A percentile compares a stretch with the other conserved stretches of the same genome.
Evolutionary conservation across 2,888 invertebrate genomes (phyloP).

Genomic region (Tiliacea aurago): DNA sequence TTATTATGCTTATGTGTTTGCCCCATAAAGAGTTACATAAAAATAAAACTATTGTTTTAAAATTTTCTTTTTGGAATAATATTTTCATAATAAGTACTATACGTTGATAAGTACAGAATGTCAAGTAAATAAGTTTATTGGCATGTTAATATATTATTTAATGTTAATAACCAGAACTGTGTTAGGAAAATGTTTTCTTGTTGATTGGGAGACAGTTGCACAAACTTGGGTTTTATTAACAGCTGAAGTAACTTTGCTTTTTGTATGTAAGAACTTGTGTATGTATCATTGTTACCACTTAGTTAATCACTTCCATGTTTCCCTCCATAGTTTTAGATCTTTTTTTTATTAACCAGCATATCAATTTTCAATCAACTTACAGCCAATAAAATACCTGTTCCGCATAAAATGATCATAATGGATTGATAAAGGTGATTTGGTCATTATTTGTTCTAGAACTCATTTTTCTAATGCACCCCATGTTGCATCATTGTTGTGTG

Average conservation of each 20-base stretch:
- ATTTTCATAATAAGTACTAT: constrained; percentile 46
- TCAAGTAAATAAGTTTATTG: constrained; percentile 10
- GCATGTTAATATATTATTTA: constrained; percentile 4
- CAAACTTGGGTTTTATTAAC: constrained; percentile 9
- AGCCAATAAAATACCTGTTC: not conserved
- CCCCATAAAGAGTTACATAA: constrained; percentile 1
- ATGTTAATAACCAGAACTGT: constrained; percentile 3
- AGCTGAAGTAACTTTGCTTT: not conserved
- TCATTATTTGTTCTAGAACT: constrained; percentile 10
- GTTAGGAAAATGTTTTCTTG: constrained; percentile 2
- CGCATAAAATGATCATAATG: not conserved
- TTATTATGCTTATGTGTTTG: constrained; percentile 43
- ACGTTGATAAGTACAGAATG: constrained; percentile 35
- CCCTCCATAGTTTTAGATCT: constrained; percentile 17
- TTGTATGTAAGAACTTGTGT: constrained; percentile 25
- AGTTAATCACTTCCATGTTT: constrained; percentile 28
- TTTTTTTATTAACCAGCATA: not conserved
- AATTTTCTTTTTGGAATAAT: constrained; percentile 13
- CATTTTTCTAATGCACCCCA: not conserved
- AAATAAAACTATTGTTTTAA: constrained; percentile 22
- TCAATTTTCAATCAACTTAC: constrained; percentile 5
- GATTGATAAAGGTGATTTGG: constrained; percentile 5
- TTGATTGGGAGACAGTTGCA: constrained; percentile 14
- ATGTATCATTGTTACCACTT: constrained; percentile 46
- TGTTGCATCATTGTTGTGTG: constrained; percentile 3